Evolutionary conservation across 2,888 invertebrate genomes (phyloP).

Genomic region (Ornithoptera priamus): DNA sequence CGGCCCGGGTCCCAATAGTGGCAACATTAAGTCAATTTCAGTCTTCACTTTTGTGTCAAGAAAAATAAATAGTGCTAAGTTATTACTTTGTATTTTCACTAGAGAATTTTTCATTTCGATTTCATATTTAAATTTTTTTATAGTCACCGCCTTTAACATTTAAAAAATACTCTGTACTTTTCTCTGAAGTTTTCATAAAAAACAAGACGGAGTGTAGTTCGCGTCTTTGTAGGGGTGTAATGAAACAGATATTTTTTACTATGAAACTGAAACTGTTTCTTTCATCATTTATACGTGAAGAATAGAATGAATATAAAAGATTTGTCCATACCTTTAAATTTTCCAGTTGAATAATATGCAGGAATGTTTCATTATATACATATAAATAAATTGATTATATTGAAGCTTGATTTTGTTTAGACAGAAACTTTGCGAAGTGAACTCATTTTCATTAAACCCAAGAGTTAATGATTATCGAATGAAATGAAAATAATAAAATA

Average conservation of each 20-base stretch:
- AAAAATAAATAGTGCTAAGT: not conserved
- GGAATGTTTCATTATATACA: too few relatives aligned
- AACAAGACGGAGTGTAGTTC: not conserved
- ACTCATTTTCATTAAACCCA: too few relatives aligned
- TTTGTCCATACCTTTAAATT: too few relatives aligned
- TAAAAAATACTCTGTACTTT: not conserved
- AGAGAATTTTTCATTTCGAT: not conserved
- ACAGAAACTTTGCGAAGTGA: too few relatives aligned
- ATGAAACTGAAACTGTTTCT: not conserved
- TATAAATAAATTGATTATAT: too few relatives aligned
- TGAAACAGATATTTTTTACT: not conserved
- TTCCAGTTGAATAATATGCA: too few relatives aligned
- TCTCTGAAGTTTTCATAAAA: slow-evolving; percentile 1
- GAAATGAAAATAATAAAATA: not conserved
- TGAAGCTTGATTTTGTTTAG: too few relatives aligned
- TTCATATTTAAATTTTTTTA: not conserved
- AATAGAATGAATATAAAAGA: too few relatives aligned
- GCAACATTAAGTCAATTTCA: too few relatives aligned
- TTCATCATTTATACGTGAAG: not conserved
- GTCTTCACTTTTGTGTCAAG: not conserved
- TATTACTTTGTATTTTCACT: not conserved
- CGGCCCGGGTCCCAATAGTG: too few relatives aligned
- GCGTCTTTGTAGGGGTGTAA: not conserved
- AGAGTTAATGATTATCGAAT: not conserved
- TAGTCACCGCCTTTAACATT: not conserved